Conservation (phyloP, 2,113 vertebrate species). For the Neolamprologus kungweensis region DNA sequence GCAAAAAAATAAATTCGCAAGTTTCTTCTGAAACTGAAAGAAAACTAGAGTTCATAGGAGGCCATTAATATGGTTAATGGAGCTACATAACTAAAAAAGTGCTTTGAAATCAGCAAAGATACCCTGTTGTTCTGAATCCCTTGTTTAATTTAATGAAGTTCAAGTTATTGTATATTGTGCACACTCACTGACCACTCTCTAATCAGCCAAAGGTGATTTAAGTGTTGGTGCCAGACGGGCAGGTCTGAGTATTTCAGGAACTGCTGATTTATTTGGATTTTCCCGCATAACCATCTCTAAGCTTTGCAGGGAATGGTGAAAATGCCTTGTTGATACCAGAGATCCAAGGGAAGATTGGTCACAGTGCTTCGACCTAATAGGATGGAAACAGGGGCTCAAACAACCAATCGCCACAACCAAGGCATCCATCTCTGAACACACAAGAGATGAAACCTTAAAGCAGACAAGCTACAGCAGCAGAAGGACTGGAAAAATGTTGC, state of each 20-base stretch:
- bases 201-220: background rate
- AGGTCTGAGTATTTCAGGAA: background rate
- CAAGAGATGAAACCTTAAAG: background rate
- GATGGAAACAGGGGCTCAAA: background rate
- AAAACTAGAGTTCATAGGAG: background rate
- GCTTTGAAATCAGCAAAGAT: background rate
- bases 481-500: background rate
- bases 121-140: background rate
- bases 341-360: background rate
- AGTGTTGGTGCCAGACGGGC: fast-evolving
- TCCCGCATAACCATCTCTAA: background rate
- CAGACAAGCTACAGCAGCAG: background rate
- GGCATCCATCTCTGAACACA: background rate
- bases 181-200: background rate
- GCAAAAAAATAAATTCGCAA: fast-evolving
- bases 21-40: background rate
- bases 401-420: background rate
- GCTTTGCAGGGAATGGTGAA: background rate
- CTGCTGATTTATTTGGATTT: background rate
- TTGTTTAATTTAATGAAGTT: background rate
- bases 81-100: background rate
- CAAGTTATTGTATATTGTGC: background rate
- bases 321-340: background rate
- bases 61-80: background rate
- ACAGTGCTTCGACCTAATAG: background rate